Base-by-base conservation (phyloP, 2,113 vertebrate species). In the Amphiprion ocellaris region DNA sequence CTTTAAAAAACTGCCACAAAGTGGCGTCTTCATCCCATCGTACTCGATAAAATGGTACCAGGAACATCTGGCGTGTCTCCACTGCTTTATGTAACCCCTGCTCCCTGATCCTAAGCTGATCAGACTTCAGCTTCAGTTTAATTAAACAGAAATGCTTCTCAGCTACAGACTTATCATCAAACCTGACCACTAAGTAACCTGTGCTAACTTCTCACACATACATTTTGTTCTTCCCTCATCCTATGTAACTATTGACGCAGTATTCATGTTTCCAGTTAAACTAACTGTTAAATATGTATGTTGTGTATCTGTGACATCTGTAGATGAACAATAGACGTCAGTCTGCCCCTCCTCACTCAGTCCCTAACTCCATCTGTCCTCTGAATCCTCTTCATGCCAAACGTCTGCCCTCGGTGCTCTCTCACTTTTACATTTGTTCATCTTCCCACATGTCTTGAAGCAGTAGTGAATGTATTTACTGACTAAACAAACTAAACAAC, bases 41-140 rank as follows among this genome's bases (percentile, higher is more conserved):
- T n/a, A 39, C 60, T 53, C 46, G 26, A 82, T 77, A 59, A 71
- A 8, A 49, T 16, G 54, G 39, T 47, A 19, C 33, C 41, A 49
- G 26, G 17, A 58, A 63, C 49, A 73, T 54, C 62, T 67, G 61
- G 61, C 37, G 24, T 28, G 55, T 77, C 67, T 54, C 67, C 8
- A 33, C 50, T 37, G 6, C 33, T 37, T 37, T 37, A 37, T 9
- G 7, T 9, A 37, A 37, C 33, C 33, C 33, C 30, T 33, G 30
- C 30, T 33, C 26, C 30, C 33, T 37, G 33, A 37, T 37, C 33
- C 33, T 37, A 10, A 37, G 33, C 33, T 37, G 7, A 37, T 37
- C 33, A 37, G 7, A 10, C 33, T 52, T 19, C 17, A 52, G 33
- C 33, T 52, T 19, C 6, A 52, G 19, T 52, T 52, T 52, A 21